Evolutionary conservation across 2,797 vertebrate genomes (phyloP), one percentile per base, ranked within the genome.

Genomic region (Bryconaethiops microstoma): DNA sequence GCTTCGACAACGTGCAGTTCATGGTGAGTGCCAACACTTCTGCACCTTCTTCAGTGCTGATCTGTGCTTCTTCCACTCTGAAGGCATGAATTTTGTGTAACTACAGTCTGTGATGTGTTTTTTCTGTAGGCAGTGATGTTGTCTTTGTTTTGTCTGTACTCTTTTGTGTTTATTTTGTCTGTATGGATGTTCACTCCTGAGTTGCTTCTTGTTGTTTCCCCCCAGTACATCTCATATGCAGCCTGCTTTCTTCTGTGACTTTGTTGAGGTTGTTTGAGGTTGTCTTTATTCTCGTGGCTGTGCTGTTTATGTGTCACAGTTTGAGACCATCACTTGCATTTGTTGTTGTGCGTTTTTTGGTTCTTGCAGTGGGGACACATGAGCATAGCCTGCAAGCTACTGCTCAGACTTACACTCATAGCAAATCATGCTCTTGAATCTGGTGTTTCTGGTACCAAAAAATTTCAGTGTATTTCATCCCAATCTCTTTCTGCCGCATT

Each of bases 1-100:
- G 97, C 92, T 99, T 99, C 90, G 97, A 99, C 96, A 99, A 96
- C 90, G 96, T 99, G 87, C 97, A 98, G 91, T 99, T 99, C 88
- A 97, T 99, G 97, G 97, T 99, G 94, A 98, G 97, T 95, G 74
- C 50, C 45, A 62, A 64, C 39, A 70, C 67, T 81, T 59, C 59
- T 40, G 39, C 52, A 42, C 74, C 40, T 71, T 35, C 60, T 35
- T 42, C 39, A 60, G 54, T 76, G 5, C 23, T 55, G 45, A 17
- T 0, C 10, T 60, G 17, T 48, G 70, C 52, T 74, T 39, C 54
- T 3, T 0, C 39, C 19, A 14, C n/a, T 29, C 4, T 21, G 5
- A 50, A 29, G 35, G 55, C 23, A 70, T 70, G 48, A 48, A 23
- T 75, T 55, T 25, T 17, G 63, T 65, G 2, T 45, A 1, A 14